phyloP scores from a whole-genome alignment of 2,797 vertebrate species.

The Staurois parvus region DNA sequence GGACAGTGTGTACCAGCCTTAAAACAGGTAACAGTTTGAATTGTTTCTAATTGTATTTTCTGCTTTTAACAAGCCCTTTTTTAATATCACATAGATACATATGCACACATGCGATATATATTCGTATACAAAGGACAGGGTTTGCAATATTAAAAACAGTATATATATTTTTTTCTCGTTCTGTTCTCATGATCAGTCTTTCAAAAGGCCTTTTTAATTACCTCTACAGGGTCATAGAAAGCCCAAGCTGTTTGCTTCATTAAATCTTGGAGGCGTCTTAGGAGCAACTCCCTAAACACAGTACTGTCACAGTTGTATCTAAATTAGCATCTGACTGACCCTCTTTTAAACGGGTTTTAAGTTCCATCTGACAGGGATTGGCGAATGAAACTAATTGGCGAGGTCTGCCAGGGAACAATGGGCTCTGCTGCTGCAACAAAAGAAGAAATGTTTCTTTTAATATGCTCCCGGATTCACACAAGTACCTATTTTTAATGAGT shows the following conservation, averaged over 20 bases:
- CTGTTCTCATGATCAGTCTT: background rate
- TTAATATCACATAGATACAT: no score
- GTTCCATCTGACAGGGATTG: constrained; percentile 79
- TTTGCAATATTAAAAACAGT: background rate
- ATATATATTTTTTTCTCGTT: background rate
- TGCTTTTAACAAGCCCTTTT: no score
- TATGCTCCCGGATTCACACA: constrained; percentile 76
- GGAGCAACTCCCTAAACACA: constrained; percentile 71
- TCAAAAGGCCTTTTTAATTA: constrained; percentile 73
- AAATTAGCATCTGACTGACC: constrained; percentile 86
- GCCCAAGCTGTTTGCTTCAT: constrained; percentile 83
- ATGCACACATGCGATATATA: background rate
- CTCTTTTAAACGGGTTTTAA: constrained; percentile 71
- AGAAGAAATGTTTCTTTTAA: constrained; percentile 82
- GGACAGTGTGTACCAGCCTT: no score
- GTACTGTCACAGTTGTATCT: constrained; percentile 84
- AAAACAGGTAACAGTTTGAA: no score
- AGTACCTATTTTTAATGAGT: constrained; percentile 82
- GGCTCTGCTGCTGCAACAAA: constrained; percentile 78
- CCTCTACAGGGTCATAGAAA: constrained; percentile 76
- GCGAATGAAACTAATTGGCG: constrained; percentile 83
- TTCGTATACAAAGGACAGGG: background rate
- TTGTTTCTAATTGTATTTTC: no score
- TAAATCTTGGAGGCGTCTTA: constrained; percentile 77
- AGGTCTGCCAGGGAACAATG: constrained; percentile 75